Percentiles rank a stretch among this genome's conserved stretches.
Conservation (phyloP, 2,888 invertebrate species). For the Unio delphinus region DNA sequence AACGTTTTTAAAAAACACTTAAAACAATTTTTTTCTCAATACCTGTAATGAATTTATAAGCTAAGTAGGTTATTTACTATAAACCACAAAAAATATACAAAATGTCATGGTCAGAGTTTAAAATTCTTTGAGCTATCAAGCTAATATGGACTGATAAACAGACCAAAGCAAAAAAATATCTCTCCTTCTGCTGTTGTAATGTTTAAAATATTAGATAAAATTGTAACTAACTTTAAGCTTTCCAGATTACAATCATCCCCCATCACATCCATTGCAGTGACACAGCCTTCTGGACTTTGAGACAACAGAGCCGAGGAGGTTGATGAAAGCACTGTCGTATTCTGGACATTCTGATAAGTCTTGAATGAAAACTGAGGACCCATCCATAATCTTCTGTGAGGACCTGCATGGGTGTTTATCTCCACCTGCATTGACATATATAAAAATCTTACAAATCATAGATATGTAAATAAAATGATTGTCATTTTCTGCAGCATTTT, state of each 20-base stretch:
- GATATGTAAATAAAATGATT: background rate
- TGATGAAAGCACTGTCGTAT: conserved; percentile 70
- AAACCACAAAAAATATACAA: no score
- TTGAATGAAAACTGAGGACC: conserved; percentile 99
- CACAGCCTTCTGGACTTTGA: conserved; percentile 64
- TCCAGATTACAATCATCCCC: conserved; percentile 70
- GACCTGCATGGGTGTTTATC: conserved; percentile 96
- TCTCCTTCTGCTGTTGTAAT: background rate
- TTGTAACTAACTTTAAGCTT: conserved; percentile 66
- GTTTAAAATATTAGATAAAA: background rate
- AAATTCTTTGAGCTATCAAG: no score
- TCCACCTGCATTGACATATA: conserved; percentile 80
- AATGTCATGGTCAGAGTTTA: no score
- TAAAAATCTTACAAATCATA: background rate
- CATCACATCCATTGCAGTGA: conserved; percentile 66
- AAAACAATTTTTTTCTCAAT: no score
- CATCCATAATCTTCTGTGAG: conserved; percentile 95
- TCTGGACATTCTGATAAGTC: conserved; percentile 78
- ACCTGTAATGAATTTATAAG: no score
- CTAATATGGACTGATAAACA: no score
- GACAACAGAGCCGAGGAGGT: conserved; percentile 70
- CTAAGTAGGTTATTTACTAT: no score
- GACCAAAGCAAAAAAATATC: no score
- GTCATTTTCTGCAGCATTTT: no score
- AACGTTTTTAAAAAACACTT: no score